Evolutionary conservation across 2,888 invertebrate genomes (phyloP), one percentile per base, ranked within the genome.

Genomic region (Pogonocherus hispidulus): DNA sequence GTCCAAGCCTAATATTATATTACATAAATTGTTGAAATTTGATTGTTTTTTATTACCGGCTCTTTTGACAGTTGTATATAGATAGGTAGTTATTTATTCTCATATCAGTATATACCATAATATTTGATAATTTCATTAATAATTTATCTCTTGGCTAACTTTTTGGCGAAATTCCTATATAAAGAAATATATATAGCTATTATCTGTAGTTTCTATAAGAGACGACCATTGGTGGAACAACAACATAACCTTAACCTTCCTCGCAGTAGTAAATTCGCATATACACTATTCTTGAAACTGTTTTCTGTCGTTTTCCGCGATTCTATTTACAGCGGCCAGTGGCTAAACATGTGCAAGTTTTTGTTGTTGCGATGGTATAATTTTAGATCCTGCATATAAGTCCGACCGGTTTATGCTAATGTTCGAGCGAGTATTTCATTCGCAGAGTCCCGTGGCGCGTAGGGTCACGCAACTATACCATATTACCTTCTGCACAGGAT

Each of bases 261-360:
- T 19, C 9, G 19, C 27, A 22, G 19, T 57, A 57, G 44, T 57
- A 57, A 47, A 47, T 47, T 59, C 46, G 41, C 64, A 22, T 55
- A 64, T 62, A 62, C 19, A 64, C 19, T 63, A 46, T 47, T 63
- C 27, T 63, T 44, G 54, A 55, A 55, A 54, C 55, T 54, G 54
- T 63, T 63, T 23, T 54, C 55, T 62, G 63, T 32, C 37, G 63
- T 63, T 57, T 63, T 63, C 60, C 60, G 73, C 67, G 54, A 66
- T 76, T 81, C 82, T 82, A 82, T 82, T 82, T 82, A 81, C 80
- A 80, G 80, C 80, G 51, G 57, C 71, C 79, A 78, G 78, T 76
- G 77, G 80, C 79, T 77, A 78, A 82, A 82, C 81, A 76, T 78
- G 81, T 80, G 81, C 82, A 81, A 82, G 81, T 82, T 83, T 83